phyloP scores from a whole-genome alignment of 1,140 invertebrate species.

The Kradibia gibbosae region DNA sequence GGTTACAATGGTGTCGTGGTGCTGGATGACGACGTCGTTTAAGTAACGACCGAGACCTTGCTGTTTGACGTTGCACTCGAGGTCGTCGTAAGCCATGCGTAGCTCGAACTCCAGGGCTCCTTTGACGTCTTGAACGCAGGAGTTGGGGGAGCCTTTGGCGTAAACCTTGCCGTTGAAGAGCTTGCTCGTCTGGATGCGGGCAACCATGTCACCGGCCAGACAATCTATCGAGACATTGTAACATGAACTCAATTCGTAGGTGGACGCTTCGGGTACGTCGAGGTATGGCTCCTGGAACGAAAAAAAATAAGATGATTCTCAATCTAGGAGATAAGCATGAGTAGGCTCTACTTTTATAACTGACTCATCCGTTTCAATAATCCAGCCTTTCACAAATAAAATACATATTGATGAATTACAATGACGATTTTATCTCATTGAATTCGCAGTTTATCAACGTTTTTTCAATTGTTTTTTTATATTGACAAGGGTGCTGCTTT shows the following conservation, averaged over 20 bases:
- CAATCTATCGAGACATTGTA: slow-evolving; percentile 96
- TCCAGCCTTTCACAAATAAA: not conserved
- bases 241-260: slow-evolving; percentile 93
- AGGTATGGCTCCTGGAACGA: slow-evolving; percentile 86
- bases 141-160: slow-evolving; percentile 92
- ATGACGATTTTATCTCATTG: not conserved
- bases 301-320: not conserved
- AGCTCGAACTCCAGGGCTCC: slow-evolving; percentile 89
- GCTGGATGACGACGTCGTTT: slow-evolving; percentile 93
- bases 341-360: not conserved
- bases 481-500: no score
- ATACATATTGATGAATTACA: not conserved
- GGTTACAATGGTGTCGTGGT: slow-evolving; percentile 95
- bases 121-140: slow-evolving; percentile 89
- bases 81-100: slow-evolving; percentile 91
- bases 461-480: no score
- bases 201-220: slow-evolving; percentile 92
- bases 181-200: slow-evolving; percentile 91
- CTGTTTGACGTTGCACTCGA: slow-evolving; percentile 91
- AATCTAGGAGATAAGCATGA: not conserved
- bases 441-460: no score
- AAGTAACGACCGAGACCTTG: slow-evolving; percentile 88
- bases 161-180: slow-evolving; percentile 96
- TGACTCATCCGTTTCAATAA: not conserved
- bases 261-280: slow-evolving; percentile 89